Evolutionary conservation across 2,888 invertebrate species (phyloP), one percentile per base, ranked within the genome.

Genomic region (Rhodophaea formosa): DNA sequence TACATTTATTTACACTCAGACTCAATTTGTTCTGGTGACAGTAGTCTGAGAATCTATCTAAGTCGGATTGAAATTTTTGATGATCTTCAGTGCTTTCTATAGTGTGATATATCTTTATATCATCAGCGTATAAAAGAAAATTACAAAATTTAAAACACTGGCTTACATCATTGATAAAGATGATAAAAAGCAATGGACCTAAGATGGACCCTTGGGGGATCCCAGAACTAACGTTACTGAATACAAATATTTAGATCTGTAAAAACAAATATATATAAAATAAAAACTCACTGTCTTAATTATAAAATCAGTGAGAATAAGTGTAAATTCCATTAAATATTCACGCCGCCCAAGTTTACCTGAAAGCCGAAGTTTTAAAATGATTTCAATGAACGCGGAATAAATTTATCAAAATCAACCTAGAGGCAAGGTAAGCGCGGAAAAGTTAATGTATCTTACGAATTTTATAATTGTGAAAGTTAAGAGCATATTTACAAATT

Each of bases 171-270:
- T 65, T 67, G 15, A 66, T 62, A 46, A 62, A 66, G 3, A 63
- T 16, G 14, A 59, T 58, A 39, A 67, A 65, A 7, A 65, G n/a
- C 2, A 64, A 17, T 16, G 65, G 63, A 8, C 66, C 66, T 8
- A 66, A 16, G 16, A 64, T 63, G 8, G 63, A 67, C 6, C 68
- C 67, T 29, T 68, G 70, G 0, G 63, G 62, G 7, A 70, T 67
- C 7, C 70, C 63, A 7, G 65, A 65, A 0, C 43, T 57, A 15
- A 62, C 58, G 12, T 8, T 5, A 1, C n/a, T n/a, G n/a, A n/a
- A n/a, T n/a, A n/a, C n/a, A n/a, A n/a, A n/a, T n/a, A n/a, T n/a
- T n/a, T n/a, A n/a, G n/a, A n/a, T n/a, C n/a, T n/a, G n/a, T n/a
- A n/a, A n/a, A n/a, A n/a, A n/a, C n/a, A n/a, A n/a, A n/a, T n/a